Percentiles rank a stretch among this genome's conserved stretches.
These are phyloP conservation scores for Oncorhynchus mykiss DNA, from an alignment of 2,113 vertebrate genomes.

Conservation along the genomic window DNA sequence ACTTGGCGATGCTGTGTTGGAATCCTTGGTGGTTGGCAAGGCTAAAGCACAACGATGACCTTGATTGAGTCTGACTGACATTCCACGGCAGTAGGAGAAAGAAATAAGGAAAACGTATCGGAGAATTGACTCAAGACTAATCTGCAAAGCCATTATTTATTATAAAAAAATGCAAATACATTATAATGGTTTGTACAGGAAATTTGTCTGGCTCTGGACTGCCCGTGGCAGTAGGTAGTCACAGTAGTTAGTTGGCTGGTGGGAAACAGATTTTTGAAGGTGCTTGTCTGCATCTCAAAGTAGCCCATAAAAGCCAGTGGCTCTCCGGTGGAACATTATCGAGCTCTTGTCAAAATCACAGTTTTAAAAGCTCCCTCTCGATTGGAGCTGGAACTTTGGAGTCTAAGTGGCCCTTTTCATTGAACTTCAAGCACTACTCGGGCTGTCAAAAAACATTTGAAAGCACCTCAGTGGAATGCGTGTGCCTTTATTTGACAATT, in stretches of 20 bases:
- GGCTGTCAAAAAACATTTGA: background rate
- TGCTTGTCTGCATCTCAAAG: constrained; percentile 12
- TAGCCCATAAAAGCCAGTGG: background rate
- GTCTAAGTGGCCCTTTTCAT: background rate
- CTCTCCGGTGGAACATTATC: constrained; percentile 8
- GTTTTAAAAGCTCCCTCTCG: background rate
- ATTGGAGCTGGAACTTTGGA: background rate
- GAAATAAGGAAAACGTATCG: background rate
- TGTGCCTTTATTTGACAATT: constrained; percentile 12
- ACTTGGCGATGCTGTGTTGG: too few species aligned
- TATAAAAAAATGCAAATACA: background rate
- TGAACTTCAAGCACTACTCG: background rate
- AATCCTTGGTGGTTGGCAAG: too few species aligned
- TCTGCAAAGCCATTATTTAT: background rate
- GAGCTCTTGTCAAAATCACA: constrained; percentile 12
- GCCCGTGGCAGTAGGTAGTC: background rate
- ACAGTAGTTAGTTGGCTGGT: background rate
- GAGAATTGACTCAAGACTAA: background rate
- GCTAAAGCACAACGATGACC: too few species aligned
- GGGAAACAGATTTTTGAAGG: background rate
- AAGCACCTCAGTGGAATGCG: background rate
- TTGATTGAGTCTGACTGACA: too few species aligned
- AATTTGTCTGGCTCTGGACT: background rate
- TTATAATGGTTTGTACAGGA: background rate
- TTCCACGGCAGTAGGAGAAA: too few species aligned